These are phyloP conservation scores for Drosophila melanogaster DNA, from an alignment of 1,140 invertebrate species.

Conservation along the genomic window Release_6_plus_ISO1_MT NT_033777.3:17211501-17212000, in stretches of 20 bases:
- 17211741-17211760: not conserved
- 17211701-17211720: too few relatives aligned
- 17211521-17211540: slow-evolving; percentile 35
- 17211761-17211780: not conserved
- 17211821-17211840: slow-evolving; percentile 12
- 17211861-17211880: slow-evolving; percentile 63
- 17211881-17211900: slow-evolving; percentile 82
- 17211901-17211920: slow-evolving; percentile 54
- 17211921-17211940: slow-evolving; percentile 28
- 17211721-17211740: not conserved
- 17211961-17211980: slow-evolving; percentile 16
- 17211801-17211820: not conserved
- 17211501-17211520: slow-evolving; percentile 42
- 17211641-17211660: too few relatives aligned
- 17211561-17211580: slow-evolving; percentile 17
- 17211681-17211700: too few relatives aligned
- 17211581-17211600: not conserved
- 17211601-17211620: too few relatives aligned
- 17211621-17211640: too few relatives aligned
- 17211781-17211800: not conserved
- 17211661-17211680: too few relatives aligned
- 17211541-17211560: slow-evolving; percentile 70
- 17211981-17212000: slow-evolving; percentile 28
- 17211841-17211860: slow-evolving; percentile 5
- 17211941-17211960: slow-evolving; percentile 38